Conservation (phyloP, 2,888 invertebrate species). For the Brenthis hecate region DNA sequence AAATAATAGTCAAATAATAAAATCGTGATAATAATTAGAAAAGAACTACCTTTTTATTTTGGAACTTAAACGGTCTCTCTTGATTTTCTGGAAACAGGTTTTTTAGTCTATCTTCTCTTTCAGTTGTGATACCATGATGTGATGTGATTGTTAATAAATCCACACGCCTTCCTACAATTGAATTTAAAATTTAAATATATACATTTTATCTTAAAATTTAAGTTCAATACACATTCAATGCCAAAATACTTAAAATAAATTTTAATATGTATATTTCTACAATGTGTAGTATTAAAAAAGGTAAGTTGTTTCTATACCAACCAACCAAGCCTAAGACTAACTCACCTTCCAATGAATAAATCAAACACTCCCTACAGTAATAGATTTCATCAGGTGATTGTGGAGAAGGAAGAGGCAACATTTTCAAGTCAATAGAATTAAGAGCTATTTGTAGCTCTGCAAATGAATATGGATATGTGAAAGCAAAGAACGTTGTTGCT, state of each 20-base stretch:
- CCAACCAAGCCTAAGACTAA: background rate
- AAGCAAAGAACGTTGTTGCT: constrained; percentile 92
- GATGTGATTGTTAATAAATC: constrained; percentile 93
- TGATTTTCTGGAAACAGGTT: constrained; percentile 88
- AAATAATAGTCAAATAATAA: background rate
- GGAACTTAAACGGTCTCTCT: constrained; percentile 88
- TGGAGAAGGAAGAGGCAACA: constrained; percentile 67
- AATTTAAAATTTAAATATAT: constrained; percentile 1
- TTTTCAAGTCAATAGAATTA: constrained; percentile 85
- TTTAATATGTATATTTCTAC: background rate
- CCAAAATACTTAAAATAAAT: background rate
- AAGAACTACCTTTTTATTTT: constrained; percentile 86
- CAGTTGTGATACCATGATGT: constrained; percentile 87
- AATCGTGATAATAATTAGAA: background rate
- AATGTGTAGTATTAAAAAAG: too few species aligned
- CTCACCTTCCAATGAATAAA: constrained; percentile 88
- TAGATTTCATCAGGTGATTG: constrained; percentile 87
- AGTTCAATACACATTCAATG: background rate
- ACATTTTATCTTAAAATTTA: background rate
- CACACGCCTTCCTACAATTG: constrained; percentile 81
- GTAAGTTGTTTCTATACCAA: too few species aligned
- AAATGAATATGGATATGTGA: constrained; percentile 95
- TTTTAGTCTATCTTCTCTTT: constrained; percentile 87
- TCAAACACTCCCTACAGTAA: constrained; percentile 90
- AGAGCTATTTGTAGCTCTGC: constrained; percentile 89